phyloP scores from a whole-genome alignment of 2,888 invertebrate genomes.

The Eustalomyia histrio region DNA sequence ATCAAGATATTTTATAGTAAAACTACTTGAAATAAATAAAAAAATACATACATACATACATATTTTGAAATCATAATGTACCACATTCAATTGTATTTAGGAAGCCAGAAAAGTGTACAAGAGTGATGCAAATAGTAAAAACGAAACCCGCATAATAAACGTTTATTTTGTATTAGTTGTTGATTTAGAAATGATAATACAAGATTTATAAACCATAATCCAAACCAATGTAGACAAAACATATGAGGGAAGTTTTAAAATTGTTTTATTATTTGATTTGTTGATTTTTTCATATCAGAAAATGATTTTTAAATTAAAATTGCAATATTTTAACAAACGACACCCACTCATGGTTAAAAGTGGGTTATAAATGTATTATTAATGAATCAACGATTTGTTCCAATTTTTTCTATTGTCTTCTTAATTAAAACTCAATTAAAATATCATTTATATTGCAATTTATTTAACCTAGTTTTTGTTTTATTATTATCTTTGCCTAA shows the following conservation, averaged over 20 bases:
- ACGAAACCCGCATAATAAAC: not conserved
- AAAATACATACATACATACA: not conserved
- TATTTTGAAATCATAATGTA: not conserved
- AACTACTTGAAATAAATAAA: slow-evolving; percentile 7
- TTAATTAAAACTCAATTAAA: not conserved
- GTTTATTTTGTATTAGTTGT: slow-evolving; percentile 15
- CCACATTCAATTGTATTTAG: not conserved
- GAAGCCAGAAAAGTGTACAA: slow-evolving; percentile 44
- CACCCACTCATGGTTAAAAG: slow-evolving; percentile 19
- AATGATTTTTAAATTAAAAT: not conserved
- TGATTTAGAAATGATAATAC: slow-evolving; percentile 17
- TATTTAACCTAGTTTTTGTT: not conserved
- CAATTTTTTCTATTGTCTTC: not conserved
- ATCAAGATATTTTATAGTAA: slow-evolving; percentile 21
- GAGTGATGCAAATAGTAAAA: slow-evolving; percentile 13
- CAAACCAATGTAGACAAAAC: not conserved
- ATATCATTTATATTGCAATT: not conserved
- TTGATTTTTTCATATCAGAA: not conserved
- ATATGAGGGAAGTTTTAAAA: slow-evolving; percentile 4
- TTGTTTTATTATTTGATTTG: too few relatives aligned
- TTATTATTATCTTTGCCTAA: too few relatives aligned
- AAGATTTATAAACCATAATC: not conserved
- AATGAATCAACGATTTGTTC: not conserved
- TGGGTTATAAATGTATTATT: slow-evolving; percentile 18
- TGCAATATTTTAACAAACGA: slow-evolving; percentile 10